These are phyloP conservation scores for Diarsia brunnea DNA, from an alignment of 2,888 invertebrate genomes.

Conservation along the genomic window DNA sequence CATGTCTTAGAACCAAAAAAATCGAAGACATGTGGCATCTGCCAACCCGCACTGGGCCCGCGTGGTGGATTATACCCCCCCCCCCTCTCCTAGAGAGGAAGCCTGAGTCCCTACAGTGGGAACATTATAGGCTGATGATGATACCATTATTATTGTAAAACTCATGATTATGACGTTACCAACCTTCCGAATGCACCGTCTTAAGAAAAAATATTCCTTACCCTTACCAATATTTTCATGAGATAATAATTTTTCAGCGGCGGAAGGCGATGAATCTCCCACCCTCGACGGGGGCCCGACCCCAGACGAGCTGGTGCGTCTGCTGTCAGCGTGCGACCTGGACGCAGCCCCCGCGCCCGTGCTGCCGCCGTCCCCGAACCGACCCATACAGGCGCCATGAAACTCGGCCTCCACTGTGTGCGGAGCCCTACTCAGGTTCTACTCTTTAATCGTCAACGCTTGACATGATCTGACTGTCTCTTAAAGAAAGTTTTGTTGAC, in stretches of 20 bases:
- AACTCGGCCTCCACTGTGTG: slow-evolving; percentile 67
- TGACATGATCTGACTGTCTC: slow-evolving; percentile 47
- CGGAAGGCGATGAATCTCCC: slow-evolving; percentile 87
- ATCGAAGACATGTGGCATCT: no score
- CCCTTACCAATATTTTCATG: not conserved
- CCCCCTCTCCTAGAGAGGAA: no score
- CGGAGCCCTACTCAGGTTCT: slow-evolving; percentile 70
- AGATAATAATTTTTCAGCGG: slow-evolving; percentile 58
- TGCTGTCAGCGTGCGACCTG: slow-evolving; percentile 98
- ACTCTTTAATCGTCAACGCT: slow-evolving; percentile 66
- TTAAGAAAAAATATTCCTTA: not conserved
- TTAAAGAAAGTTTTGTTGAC: slow-evolving; percentile 16
- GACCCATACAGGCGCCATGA: slow-evolving; percentile 83
- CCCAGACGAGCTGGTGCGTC: slow-evolving; percentile 96
- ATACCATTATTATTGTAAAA: no score
- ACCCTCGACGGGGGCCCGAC: slow-evolving; percentile 96
- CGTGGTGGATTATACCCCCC: no score
- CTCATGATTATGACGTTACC: not conserved
- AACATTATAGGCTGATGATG: no score
- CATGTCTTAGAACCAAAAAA: no score
- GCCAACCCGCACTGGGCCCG: no score
- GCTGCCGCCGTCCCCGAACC: slow-evolving; percentile 82
- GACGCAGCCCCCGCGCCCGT: slow-evolving; percentile 93
- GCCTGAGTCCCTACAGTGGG: no score
- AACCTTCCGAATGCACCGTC: not conserved